A percentile compares a stretch with the other conserved stretches of the same genome.
These are phyloP conservation scores for Urophycis tenuis DNA, from an alignment of 2,797 vertebrate genomes.

Conservation along the genomic window DNA sequence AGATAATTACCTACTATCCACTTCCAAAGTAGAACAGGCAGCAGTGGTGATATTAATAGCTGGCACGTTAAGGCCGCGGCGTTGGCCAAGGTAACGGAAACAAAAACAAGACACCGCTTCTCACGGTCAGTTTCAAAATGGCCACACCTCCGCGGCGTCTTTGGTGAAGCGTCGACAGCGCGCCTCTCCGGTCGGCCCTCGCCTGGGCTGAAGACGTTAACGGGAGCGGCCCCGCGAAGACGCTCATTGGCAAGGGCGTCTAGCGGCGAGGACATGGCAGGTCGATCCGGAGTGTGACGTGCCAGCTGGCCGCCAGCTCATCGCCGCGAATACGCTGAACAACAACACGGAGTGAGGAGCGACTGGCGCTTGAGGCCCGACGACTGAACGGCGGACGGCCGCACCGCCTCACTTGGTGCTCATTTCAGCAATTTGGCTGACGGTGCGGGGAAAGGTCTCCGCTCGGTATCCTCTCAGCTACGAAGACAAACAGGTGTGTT, in stretches of 20 bases:
- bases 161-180: too few species aligned
- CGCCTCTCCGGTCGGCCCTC: background rate
- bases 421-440: slow-evolving; percentile 20
- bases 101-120: background rate
- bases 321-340: background rate
- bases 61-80: background rate
- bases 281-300: background rate
- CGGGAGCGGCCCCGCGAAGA: slow-evolving; percentile 3
- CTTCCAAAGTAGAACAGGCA: background rate
- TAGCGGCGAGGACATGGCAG: background rate
- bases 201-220: background rate
- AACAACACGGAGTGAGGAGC: slow-evolving; percentile 16
- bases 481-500: slow-evolving; percentile 56
- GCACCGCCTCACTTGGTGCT: slow-evolving; percentile 27
- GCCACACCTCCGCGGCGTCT: too few species aligned
- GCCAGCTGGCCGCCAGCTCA: background rate
- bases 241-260: slow-evolving; percentile 7
- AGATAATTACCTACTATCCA: background rate
- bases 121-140: too few species aligned
- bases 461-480: slow-evolving; percentile 55
- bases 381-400: slow-evolving; percentile 20
- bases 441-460: slow-evolving; percentile 23
- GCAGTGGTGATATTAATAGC: background rate
- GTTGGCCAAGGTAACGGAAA: background rate
- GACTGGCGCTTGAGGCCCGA: slow-evolving; percentile 22